Evolutionary conservation across 2,888 invertebrate species (phyloP).

Genomic region (Lochmaea capreae): DNA sequence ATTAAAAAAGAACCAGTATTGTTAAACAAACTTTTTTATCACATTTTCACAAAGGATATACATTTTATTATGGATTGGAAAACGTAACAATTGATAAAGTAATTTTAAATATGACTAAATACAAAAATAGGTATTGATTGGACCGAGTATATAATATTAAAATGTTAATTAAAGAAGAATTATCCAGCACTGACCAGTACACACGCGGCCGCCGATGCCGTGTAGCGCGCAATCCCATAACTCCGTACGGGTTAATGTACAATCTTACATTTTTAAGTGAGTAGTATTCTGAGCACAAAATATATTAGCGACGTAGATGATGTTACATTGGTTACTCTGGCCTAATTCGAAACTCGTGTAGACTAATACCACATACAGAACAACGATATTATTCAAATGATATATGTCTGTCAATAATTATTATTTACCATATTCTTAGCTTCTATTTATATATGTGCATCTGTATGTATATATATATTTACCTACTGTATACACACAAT

Average conservation of each 20-base stretch:
- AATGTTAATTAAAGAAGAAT: background rate
- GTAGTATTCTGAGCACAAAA: constrained; percentile 54
- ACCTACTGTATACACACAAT: constrained; percentile 33
- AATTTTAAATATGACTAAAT: no score
- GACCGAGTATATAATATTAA: background rate
- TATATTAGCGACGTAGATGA: constrained; percentile 60
- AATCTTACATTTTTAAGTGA: constrained; percentile 53
- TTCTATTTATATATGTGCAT: constrained; percentile 60
- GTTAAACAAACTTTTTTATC: no score
- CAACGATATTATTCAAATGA: constrained; percentile 66
- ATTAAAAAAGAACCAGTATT: background rate
- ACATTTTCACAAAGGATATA: no score
- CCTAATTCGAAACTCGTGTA: constrained; percentile 67
- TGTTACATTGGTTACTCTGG: constrained; percentile 63
- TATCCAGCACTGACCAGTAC: constrained; percentile 14
- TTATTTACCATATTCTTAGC: constrained; percentile 65
- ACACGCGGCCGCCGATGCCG: constrained; percentile 34
- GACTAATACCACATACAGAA: constrained; percentile 67
- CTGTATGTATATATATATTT: constrained; percentile 32
- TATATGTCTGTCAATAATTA: constrained; percentile 65
- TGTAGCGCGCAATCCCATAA: constrained; percentile 46
- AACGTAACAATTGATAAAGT: no score
- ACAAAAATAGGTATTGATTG: no score
- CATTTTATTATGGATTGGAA: no score
- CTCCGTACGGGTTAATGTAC: constrained; percentile 54